phyloP scores from a whole-genome alignment of 1,140 invertebrate species.

The Bombus sylvicola region DNA sequence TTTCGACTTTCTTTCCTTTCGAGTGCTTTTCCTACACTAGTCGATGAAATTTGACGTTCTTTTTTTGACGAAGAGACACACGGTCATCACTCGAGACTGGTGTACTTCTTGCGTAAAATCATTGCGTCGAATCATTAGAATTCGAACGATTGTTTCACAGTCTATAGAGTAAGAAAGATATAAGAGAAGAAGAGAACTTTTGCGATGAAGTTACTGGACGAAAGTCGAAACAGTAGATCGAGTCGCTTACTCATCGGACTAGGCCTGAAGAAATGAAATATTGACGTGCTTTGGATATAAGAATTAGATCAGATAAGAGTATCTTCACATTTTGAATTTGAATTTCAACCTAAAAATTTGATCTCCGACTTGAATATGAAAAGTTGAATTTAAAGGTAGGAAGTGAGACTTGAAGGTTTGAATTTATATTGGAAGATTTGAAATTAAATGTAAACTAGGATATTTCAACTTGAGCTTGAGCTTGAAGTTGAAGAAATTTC shows the following conservation, averaged over 20 bases:
- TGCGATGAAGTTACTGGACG: background rate
- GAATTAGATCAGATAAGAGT: background rate
- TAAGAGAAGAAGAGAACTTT: background rate
- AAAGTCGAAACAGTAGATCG: background rate
- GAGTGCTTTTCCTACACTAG: background rate
- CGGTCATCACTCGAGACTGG: background rate
- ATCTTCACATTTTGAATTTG: background rate
- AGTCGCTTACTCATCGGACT: background rate
- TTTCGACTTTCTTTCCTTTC: slow-evolving; percentile 31
- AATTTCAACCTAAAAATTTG: too few relatives aligned
- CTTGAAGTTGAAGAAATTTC: too few relatives aligned
- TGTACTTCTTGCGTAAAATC: background rate
- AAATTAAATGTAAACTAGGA: too few relatives aligned
- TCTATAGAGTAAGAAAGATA: too few relatives aligned
- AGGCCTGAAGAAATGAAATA: background rate
- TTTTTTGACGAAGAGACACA: slow-evolving; percentile 1
- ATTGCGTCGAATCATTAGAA: background rate
- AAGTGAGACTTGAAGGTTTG: too few relatives aligned
- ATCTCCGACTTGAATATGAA: too few relatives aligned
- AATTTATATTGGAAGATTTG: too few relatives aligned
- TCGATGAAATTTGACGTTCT: slow-evolving; percentile 11
- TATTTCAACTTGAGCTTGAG: too few relatives aligned
- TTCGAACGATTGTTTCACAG: slow-evolving; percentile 7
- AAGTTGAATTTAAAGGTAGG: too few relatives aligned
- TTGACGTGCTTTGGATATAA: background rate